Conservation (phyloP, 2,888 invertebrate genomes). For the Poecilobothrus nobilitatus region DNA sequence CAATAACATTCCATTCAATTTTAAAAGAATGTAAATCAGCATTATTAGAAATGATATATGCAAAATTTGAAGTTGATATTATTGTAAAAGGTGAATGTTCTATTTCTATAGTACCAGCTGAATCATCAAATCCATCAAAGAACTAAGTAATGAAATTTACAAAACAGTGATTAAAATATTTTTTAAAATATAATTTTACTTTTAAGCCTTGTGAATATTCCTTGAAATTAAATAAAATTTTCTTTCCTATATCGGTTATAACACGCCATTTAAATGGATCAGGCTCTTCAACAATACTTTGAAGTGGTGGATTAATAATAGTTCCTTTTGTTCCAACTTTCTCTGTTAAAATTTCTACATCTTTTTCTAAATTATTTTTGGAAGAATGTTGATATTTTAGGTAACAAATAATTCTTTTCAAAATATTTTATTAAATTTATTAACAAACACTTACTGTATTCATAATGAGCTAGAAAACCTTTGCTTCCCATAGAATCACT, state of each 20-base stretch:
- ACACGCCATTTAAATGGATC: conserved; percentile 37
- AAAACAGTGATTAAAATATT: not conserved
- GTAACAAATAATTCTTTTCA: too few relatives aligned
- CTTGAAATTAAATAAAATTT: conserved; percentile 29
- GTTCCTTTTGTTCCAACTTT: conserved; percentile 25
- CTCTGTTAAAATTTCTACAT: not conserved
- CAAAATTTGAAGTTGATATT: conserved; percentile 55
- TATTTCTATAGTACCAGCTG: conserved; percentile 44
- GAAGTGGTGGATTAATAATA: conserved; percentile 31
- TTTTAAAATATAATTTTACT: conserved; percentile 25
- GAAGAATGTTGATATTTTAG: too few relatives aligned
- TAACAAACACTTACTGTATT: conserved; percentile 47
- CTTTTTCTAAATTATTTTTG: not conserved
- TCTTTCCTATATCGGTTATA: conserved; percentile 24
- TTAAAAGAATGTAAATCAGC: conserved; percentile 30
- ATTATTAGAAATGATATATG: conserved; percentile 46
- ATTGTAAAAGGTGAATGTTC: conserved; percentile 36
- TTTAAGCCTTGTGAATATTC: conserved; percentile 33
- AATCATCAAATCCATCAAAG: conserved; percentile 65
- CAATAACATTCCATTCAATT: conserved; percentile 33
- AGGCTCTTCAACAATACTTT: conserved; percentile 25
- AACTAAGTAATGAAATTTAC: conserved; percentile 44
- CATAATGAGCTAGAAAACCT: conserved; percentile 71
- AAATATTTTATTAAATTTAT: too few relatives aligned
- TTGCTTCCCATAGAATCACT: conserved; percentile 47